Evolutionary conservation across 2,797 vertebrate genomes (phyloP), one percentile per base, ranked within the genome.

Genomic region (Tympanoctomys barrerae): DNA sequence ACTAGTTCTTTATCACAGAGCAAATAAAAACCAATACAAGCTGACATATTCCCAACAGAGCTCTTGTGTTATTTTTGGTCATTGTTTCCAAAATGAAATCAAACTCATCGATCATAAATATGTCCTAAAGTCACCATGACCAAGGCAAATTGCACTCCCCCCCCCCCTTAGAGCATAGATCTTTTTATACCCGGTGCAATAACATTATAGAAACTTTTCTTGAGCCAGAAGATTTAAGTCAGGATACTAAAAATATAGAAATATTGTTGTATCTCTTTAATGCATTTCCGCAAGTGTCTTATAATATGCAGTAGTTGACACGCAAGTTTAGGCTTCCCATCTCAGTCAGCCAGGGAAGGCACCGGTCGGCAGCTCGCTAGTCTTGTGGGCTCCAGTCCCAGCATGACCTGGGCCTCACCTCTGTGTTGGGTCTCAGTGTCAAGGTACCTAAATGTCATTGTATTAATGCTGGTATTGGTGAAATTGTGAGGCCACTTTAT

Each of bases 101-200:
- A 95, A 92, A 94, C 24, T 64, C n/a, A 61, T 68, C 1, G 33
- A 94, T 64, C 9, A 5, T 24, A 90, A 93, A 12, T 75, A 57
- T 90, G 78, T 28, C 57, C 46, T n/a, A 33, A 83, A 52, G 92
- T 83, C 52, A 66, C 82, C 90, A 68, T 61, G 88, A 90, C 66
- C 52, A 68, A 81, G 85, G 86, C 66, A 87, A 70, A 95, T 92
- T 49, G 21, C n/a, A 33, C 21, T 95, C 92, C 93, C 24, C 89
- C 9, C 54, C 26, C 89, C 9, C 54, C 26, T 12, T n/a, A 33
- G 70, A 89, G 93, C 61, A 92, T 0, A 0, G 28, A 62, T 87
- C 21, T 64, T 81, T 78, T 83, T 9, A 80, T 19, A 36, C 19
- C 61, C 21, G 54, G 19, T 46, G n/a, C 49, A 88, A 0, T 52